These are phyloP conservation scores for Slavum lentiscoides DNA, from an alignment of 2,888 invertebrate genomes.

Conservation along the genomic window DNA sequence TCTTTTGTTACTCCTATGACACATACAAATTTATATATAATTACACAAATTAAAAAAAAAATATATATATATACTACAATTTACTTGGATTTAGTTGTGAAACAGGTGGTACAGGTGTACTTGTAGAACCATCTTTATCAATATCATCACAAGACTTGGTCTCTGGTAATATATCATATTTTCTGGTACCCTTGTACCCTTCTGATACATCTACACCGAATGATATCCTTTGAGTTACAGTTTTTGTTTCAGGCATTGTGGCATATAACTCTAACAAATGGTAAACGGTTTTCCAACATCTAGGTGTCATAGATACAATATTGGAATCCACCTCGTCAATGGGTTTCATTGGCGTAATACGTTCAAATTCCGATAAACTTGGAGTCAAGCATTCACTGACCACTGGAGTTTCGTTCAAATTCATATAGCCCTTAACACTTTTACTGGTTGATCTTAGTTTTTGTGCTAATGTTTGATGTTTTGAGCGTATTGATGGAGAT, in stretches of 20 bases:
- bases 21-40: not conserved
- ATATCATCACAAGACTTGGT: slow-evolving; percentile 65
- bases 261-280: slow-evolving; percentile 90
- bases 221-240: slow-evolving; percentile 70
- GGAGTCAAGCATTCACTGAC: slow-evolving; percentile 59
- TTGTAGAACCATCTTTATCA: slow-evolving; percentile 60
- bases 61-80: not conserved
- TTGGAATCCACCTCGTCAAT: slow-evolving; percentile 60
- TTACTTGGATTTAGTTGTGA: slow-evolving; percentile 37
- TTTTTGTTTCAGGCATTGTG: slow-evolving; percentile 92
- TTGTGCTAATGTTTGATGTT: slow-evolving; percentile 88
- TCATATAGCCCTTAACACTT: slow-evolving; percentile 81
- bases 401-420: slow-evolving; percentile 74
- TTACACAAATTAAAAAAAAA: not conserved
- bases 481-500: slow-evolving; percentile 64
- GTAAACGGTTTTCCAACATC: slow-evolving; percentile 94
- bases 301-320: slow-evolving; percentile 70
- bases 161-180: slow-evolving; percentile 65
- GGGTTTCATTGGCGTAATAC: slow-evolving; percentile 42
- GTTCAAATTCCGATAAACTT: slow-evolving; percentile 49
- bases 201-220: slow-evolving; percentile 69
- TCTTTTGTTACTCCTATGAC: slow-evolving; percentile 58
- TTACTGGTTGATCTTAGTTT: slow-evolving; percentile 82
- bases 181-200: slow-evolving; percentile 67
- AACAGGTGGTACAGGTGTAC: slow-evolving; percentile 53